These are phyloP conservation scores for Drosophila novamexicana DNA, from an alignment of 1,140 invertebrate genomes.

Conservation along the genomic window DNA sequence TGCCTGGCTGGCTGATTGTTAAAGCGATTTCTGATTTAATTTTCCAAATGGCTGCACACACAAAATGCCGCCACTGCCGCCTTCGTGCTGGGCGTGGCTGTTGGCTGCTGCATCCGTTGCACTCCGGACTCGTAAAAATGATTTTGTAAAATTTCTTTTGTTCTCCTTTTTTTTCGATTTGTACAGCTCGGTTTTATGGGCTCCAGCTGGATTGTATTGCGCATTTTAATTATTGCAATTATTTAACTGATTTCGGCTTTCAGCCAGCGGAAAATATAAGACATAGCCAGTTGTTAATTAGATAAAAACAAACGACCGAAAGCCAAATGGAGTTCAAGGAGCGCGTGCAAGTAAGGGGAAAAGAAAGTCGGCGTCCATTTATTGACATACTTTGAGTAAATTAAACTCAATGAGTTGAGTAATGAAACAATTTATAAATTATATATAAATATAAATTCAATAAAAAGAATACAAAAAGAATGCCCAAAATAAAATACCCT, in stretches of 20 bases:
- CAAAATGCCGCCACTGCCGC: conserved; percentile 51
- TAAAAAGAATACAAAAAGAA: background rate
- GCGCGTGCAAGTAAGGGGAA: conserved; percentile 9
- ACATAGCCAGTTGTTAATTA: conserved; percentile 51
- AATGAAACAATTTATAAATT: background rate
- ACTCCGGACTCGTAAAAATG: conserved; percentile 10
- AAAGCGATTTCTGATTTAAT: conserved; percentile 69
- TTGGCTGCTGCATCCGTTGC: conserved; percentile 21
- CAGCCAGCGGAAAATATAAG: conserved; percentile 12
- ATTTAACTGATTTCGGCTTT: conserved; percentile 59
- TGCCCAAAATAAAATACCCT: conserved; percentile 10
- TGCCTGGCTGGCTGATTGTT: conserved; percentile 28
- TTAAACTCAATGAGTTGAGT: background rate
- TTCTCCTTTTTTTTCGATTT: conserved; percentile 41
- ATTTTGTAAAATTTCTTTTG: background rate
- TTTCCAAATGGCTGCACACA: conserved; percentile 72
- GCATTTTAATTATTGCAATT: conserved; percentile 68
- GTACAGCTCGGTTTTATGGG: conserved; percentile 38
- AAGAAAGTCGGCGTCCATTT: conserved; percentile 30
- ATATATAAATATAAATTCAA: background rate
- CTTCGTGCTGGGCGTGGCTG: conserved; percentile 13
- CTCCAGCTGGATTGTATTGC: conserved; percentile 12
- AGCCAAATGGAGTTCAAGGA: conserved; percentile 13
- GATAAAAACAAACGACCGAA: conserved; percentile 14
- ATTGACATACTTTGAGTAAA: background rate